Conservation (phyloP, 2,888 invertebrate genomes). For the Lissonota sp. region DNA sequence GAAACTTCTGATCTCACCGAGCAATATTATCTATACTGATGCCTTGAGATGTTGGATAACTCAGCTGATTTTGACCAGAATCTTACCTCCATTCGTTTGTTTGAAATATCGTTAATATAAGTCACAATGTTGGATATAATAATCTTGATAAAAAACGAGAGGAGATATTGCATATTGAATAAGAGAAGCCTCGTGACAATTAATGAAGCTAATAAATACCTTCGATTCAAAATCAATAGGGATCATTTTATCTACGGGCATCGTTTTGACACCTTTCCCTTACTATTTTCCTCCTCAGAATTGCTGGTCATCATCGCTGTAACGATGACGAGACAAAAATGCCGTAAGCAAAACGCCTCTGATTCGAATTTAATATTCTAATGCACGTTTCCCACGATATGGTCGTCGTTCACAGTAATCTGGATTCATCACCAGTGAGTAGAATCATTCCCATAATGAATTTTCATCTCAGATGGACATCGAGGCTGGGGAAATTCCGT, state of each 20-base stretch:
- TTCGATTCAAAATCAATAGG: too few relatives aligned
- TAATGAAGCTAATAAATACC: too few relatives aligned
- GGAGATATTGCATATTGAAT: too few relatives aligned
- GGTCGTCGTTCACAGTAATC: neutral
- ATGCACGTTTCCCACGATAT: neutral
- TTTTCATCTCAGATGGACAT: neutral
- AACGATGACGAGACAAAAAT: neutral
- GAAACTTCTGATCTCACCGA: conserved; percentile 47
- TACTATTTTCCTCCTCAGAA: neutral
- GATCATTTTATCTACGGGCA: too few relatives aligned
- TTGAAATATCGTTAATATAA: too few relatives aligned
- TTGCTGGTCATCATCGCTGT: neutral
- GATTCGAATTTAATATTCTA: neutral
- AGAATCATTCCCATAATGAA: neutral
- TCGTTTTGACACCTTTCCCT: neutral
- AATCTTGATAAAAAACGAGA: neutral
- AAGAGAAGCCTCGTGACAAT: too few relatives aligned
- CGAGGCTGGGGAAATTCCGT: neutral
- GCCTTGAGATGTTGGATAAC: neutral
- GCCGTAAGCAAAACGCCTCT: neutral
- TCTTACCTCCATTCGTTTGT: too few relatives aligned
- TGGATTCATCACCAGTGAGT: neutral
- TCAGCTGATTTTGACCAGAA: too few relatives aligned
- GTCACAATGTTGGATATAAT: too few relatives aligned
- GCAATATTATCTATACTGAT: conserved; percentile 34